These are phyloP conservation scores for Nipponacmea schrenckii DNA, from an alignment of 2,888 invertebrate genomes.

Conservation along the genomic window DNA sequence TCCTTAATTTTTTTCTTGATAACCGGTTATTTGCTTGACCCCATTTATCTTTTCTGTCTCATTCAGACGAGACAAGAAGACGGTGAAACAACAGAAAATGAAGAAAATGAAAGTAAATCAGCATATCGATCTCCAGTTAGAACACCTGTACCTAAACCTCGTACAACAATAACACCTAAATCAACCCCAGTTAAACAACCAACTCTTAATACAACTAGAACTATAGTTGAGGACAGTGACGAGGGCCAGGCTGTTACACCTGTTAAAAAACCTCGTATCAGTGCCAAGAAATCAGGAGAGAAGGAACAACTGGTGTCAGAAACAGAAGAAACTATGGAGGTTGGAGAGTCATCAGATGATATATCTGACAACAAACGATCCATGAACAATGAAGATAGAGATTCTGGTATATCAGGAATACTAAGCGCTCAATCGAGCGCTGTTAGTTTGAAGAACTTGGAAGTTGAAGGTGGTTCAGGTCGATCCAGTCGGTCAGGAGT, in stretches of 20 bases:
- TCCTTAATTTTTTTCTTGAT: too few species aligned
- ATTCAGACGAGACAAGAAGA: neutral
- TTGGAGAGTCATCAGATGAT: neutral
- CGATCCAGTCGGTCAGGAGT: neutral
- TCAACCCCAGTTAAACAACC: too few species aligned
- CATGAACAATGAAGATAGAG: neutral
- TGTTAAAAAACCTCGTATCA: neutral
- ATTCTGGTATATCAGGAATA: constrained; percentile 17
- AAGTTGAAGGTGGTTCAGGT: neutral
- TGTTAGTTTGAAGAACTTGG: neutral
- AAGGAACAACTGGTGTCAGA: neutral
- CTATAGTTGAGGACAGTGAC: neutral
- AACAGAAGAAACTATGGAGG: neutral
- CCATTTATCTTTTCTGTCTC: too few species aligned
- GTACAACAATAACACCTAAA: neutral
- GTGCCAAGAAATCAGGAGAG: neutral
- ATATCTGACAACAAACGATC: neutral
- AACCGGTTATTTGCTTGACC: too few species aligned
- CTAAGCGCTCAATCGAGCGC: constrained; percentile 20
- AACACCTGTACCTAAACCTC: neutral
- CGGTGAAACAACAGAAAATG: neutral
- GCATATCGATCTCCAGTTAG: neutral
- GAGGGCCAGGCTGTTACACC: neutral
- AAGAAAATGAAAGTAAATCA: neutral
- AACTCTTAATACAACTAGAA: too few species aligned